Percentiles rank a stretch among this genome's conserved stretches.
Evolutionary conservation across 2,113 vertebrate species (phyloP).

Genomic region (Labrus mixtus): DNA sequence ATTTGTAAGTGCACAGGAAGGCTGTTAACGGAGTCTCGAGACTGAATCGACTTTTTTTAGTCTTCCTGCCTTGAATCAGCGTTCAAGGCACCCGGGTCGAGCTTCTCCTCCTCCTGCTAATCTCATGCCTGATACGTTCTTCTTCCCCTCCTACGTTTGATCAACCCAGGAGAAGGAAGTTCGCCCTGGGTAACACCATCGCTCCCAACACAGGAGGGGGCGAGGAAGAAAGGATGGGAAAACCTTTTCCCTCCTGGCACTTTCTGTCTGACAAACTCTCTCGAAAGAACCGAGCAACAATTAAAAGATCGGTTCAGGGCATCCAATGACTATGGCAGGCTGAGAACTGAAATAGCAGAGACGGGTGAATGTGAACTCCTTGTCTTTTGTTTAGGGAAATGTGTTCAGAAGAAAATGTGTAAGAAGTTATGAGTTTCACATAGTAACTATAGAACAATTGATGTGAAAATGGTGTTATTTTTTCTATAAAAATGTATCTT

Average conservation of each 20-base stretch:
- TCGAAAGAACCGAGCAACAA: constrained; percentile 41
- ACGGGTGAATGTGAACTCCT: background rate
- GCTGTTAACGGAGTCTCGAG: constrained; percentile 35
- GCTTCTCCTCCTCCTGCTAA: constrained; percentile 44
- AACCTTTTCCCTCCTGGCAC: constrained; percentile 41
- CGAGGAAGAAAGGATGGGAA: constrained; percentile 58
- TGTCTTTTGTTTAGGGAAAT: background rate
- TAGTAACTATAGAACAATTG: too few species aligned
- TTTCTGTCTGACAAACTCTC: constrained; percentile 35
- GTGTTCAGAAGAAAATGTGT: background rate
- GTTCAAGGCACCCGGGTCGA: constrained; percentile 41
- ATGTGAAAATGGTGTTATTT: too few species aligned
- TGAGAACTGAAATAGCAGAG: constrained; percentile 12
- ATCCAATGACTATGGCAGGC: constrained; percentile 13
- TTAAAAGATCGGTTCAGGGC: constrained; percentile 41
- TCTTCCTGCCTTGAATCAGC: constrained; percentile 54
- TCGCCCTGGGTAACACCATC: constrained; percentile 58
- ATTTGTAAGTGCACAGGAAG: constrained; percentile 25
- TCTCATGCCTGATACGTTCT: constrained; percentile 48
- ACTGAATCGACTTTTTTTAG: constrained; percentile 57
- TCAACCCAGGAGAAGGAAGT: constrained; percentile 62
- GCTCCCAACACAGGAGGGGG: constrained; percentile 57
- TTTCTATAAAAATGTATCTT: too few species aligned
- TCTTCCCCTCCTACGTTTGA: constrained; percentile 67
- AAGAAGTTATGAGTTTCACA: too few species aligned